Percentiles rank a stretch among this genome's conserved stretches.
Conservation (phyloP, 2,113 vertebrate genomes). For the Cavia aperea region DNA sequence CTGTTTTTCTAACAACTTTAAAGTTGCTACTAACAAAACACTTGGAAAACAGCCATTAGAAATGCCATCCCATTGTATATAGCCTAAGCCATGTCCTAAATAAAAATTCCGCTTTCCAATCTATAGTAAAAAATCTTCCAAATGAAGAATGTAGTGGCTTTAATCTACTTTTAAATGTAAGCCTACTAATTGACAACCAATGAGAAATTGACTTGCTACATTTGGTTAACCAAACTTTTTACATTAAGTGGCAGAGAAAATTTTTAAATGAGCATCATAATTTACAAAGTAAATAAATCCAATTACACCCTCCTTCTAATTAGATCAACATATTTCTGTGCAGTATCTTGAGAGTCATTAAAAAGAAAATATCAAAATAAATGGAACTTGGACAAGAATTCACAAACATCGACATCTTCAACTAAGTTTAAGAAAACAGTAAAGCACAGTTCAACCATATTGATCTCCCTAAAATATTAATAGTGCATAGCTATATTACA, state of each 20-base stretch:
- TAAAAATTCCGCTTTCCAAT: slow-evolving; percentile 10
- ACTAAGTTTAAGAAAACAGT: not conserved
- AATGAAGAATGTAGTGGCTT: slow-evolving; percentile 21
- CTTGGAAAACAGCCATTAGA: slow-evolving; percentile 26
- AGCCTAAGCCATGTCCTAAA: not conserved
- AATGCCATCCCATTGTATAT: not conserved
- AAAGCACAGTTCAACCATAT: slow-evolving; percentile 5
- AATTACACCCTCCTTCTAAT: not conserved
- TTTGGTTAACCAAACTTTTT: slow-evolving; percentile 27
- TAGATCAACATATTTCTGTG: not conserved
- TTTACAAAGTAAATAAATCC: slow-evolving; percentile 14
- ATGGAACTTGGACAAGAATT: slow-evolving; percentile 21
- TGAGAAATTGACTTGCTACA: slow-evolving; percentile 32
- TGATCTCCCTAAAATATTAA: slow-evolving; percentile 33
- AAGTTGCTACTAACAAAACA: not conserved
- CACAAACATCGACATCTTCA: slow-evolving; percentile 36
- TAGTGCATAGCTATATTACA: not conserved
- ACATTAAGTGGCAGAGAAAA: not conserved
- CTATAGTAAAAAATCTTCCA: not conserved
- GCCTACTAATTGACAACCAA: not conserved
- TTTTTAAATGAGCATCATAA: slow-evolving; percentile 23
- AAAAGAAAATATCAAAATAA: slow-evolving; percentile 44
- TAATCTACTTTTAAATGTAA: slow-evolving; percentile 27
- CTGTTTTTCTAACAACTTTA: not conserved
- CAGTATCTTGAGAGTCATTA: not conserved